A percentile compares a stretch with the other conserved stretches of the same genome.
These are phyloP conservation scores for Lampris incognitus DNA, from an alignment of 2,113 vertebrate species.

Conservation along the genomic window DNA sequence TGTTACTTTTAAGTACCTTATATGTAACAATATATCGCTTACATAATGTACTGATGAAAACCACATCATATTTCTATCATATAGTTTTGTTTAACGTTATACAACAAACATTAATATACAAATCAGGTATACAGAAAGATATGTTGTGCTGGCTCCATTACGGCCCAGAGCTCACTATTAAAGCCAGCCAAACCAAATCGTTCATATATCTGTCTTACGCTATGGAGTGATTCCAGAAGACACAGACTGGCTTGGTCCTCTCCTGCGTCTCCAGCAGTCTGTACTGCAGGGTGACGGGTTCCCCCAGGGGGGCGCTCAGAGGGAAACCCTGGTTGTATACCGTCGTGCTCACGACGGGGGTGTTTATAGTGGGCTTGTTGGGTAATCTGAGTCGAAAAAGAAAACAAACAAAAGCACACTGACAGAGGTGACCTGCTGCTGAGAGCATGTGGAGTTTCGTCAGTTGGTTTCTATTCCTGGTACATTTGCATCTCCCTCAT, in stretches of 20 bases:
- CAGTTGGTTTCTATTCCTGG: no score
- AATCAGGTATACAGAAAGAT: no score
- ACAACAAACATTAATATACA: no score
- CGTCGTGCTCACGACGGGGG: slow-evolving; percentile 85
- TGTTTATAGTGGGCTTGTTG: slow-evolving; percentile 88
- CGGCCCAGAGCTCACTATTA: no score
- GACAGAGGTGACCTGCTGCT: background rate
- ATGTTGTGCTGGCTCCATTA: no score
- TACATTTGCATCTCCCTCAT: no score
- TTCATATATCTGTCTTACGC: slow-evolving; percentile 69
- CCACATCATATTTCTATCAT: no score
- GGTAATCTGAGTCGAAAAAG: slow-evolving; percentile 79
- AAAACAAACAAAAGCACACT: background rate
- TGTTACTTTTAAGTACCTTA: no score
- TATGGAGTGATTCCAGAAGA: slow-evolving; percentile 92
- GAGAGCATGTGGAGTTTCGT: background rate
- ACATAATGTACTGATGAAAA: no score
- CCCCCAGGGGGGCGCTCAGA: slow-evolving; percentile 69
- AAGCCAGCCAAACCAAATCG: no score
- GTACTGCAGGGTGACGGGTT: slow-evolving; percentile 83
- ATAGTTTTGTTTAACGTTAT: no score
- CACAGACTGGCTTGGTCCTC: slow-evolving; percentile 89
- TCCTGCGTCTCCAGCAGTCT: slow-evolving; percentile 87
- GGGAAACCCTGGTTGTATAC: slow-evolving; percentile 78
- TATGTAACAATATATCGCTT: no score